Conservation (phyloP, 2,113 vertebrate genomes). For the Tretioscincus oriximinensis region DNA sequence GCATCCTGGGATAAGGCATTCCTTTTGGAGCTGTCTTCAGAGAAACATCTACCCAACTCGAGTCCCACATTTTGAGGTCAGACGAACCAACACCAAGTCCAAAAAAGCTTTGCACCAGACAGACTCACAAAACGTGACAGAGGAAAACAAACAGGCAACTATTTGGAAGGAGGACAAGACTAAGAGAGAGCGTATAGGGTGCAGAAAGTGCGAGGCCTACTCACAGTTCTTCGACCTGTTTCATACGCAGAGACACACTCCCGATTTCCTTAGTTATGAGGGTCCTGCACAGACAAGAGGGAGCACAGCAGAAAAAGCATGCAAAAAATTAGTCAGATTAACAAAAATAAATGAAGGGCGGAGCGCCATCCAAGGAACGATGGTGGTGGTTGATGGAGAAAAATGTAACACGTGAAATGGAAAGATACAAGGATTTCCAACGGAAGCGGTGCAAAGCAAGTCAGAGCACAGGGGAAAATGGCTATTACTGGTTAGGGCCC, state of each 20-base stretch:
- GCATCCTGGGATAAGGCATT: too few relatives aligned
- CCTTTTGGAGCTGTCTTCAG: too few relatives aligned
- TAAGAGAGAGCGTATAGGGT: background rate
- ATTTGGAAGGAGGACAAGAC: background rate
- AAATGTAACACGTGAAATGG: too few relatives aligned
- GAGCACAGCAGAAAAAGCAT: conserved; percentile 81
- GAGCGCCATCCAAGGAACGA: conserved; percentile 55
- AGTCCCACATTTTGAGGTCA: background rate
- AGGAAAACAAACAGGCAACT: conserved; percentile 1
- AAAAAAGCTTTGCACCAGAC: conserved; percentile 42
- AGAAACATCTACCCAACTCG: too few relatives aligned
- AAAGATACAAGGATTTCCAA: too few relatives aligned
- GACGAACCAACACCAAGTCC: background rate
- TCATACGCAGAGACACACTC: conserved; percentile 99
- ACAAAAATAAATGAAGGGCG: conserved; percentile 59
- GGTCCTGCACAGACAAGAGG: conserved; percentile 83
- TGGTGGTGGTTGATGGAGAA: conserved; percentile 38
- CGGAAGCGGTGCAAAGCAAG: conserved; percentile 57
- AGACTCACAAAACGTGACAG: conserved; percentile 23
- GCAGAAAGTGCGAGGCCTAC: conserved; percentile 80
- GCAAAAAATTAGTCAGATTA: conserved; percentile 80
- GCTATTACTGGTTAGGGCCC: background rate
- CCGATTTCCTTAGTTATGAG: conserved; percentile 95
- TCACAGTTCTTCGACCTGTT: conserved; percentile 99
- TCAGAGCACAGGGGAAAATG: conserved; percentile 45